Evolutionary conservation across 2,113 vertebrate species (phyloP).

Genomic region (Malaclemys terrapin): DNA sequence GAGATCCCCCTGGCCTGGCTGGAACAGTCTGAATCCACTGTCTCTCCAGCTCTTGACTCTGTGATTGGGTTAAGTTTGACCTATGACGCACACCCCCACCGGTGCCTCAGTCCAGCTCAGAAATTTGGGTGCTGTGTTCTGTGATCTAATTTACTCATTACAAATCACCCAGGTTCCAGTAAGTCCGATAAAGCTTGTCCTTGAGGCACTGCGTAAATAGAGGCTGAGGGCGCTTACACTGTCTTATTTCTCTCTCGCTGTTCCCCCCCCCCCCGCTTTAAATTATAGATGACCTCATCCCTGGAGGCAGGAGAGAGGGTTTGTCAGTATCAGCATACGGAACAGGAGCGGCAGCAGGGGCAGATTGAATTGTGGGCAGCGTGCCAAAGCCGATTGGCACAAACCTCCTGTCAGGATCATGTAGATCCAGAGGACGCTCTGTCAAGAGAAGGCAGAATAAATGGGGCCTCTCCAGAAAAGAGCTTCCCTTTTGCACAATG

Average conservation of each 20-base stretch:
- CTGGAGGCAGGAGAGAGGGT: neutral
- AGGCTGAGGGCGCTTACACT: constrained; percentile 75
- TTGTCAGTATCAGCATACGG: neutral
- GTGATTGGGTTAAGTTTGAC: neutral
- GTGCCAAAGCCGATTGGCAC: neutral
- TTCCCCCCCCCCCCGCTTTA: constrained; percentile 40
- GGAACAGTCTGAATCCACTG: neutral
- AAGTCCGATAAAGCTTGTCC: constrained; percentile 83
- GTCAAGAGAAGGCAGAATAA: neutral
- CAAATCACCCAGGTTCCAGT: constrained; percentile 80
- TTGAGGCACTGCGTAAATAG: constrained; percentile 71
- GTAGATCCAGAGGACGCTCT: neutral
- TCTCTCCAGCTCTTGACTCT: neutral
- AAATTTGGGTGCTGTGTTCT: neutral
- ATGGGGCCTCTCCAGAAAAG: neutral
- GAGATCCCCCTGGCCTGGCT: neutral
- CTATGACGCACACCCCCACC: neutral
- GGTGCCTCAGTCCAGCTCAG: neutral
- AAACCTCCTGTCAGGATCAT: neutral
- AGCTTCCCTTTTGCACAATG: no score
- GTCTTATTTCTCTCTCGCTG: constrained; percentile 54
- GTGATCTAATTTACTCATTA: constrained; percentile 58
- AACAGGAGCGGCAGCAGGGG: neutral
- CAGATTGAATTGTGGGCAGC: neutral
- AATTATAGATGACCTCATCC: constrained; percentile 77